Percentiles rank a stretch among this genome's conserved stretches.
Evolutionary conservation across 1,140 invertebrate species (phyloP).

Genomic region (Caenorhabditis latens): DNA sequence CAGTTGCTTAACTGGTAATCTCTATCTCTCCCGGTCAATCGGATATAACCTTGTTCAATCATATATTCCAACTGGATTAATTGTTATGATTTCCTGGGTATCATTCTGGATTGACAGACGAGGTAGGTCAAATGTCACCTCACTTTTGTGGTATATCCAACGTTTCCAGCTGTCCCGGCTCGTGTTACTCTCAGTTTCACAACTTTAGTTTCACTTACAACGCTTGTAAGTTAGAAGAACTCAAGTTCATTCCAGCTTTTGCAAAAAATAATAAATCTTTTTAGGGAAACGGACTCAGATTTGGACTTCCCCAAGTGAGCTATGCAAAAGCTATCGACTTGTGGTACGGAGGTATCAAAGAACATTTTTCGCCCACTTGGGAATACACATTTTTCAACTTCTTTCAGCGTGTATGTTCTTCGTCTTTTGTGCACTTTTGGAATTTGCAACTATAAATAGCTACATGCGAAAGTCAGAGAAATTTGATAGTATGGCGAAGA

Average conservation of each 20-base stretch:
- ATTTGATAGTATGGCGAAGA: constrained; percentile 72
- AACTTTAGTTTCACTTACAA: constrained; percentile 74
- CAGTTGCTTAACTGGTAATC: constrained; percentile 83
- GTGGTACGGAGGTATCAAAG: constrained; percentile 66
- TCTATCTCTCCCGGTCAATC: constrained; percentile 87
- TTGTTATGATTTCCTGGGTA: constrained; percentile 90
- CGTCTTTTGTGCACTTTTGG: constrained; percentile 73
- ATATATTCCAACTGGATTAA: constrained; percentile 87
- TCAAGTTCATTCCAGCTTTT: neutral
- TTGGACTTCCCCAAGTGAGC: constrained; percentile 66
- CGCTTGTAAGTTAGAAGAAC: constrained; percentile 66
- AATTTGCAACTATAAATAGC: constrained; percentile 75
- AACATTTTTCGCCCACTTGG: constrained; percentile 3
- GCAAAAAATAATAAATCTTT: constrained; percentile 48
- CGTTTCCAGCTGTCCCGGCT: constrained; percentile 72
- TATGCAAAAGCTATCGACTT: constrained; percentile 68
- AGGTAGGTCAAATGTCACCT: constrained; percentile 26
- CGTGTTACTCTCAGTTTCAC: constrained; percentile 76
- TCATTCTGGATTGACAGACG: constrained; percentile 78
- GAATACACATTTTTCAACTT: constrained; percentile 35
- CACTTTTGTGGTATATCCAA: neutral
- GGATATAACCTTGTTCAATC: constrained; percentile 89
- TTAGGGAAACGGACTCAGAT: constrained; percentile 66
- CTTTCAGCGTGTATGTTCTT: constrained; percentile 75
- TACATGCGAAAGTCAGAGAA: constrained; percentile 76